Evolutionary conservation across 1,140 invertebrate species (phyloP), one percentile per base, ranked within the genome.

Genomic region (Drosophila sulfurigaster): DNA sequence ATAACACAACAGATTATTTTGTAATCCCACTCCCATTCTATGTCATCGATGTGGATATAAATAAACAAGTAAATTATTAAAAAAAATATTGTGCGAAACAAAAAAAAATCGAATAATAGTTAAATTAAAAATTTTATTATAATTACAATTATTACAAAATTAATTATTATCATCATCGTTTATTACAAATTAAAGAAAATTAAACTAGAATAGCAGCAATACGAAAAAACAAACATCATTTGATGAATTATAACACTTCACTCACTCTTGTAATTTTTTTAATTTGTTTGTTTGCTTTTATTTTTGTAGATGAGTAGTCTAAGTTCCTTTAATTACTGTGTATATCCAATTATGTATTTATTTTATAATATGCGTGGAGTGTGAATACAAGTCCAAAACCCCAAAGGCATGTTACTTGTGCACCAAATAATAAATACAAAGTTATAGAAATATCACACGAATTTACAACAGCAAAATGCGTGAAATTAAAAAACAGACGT

Each of bases 81-180:
- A 1, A 28, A 30, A 32, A 2, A 52, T 30, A 25, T 20, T 35
- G 41, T 51, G 35, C 32, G 8, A 11, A 51, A 32, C 20, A 58
- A 10, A 38, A 57, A 25, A 25, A 25, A 25, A 25, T 25, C 20
- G 20, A 25, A 25, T 25, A 25, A 15, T 32, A 52, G 41, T 38
- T 48, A 72, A 63, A 46, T 45, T 4, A 43, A 5, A 72, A 16
- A 3, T 65, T 66, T 69, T 74, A 74, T 62, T 57, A 57, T 56
- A 62, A 63, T 57, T 75, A 70, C 28, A 65, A 28, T 8, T 30
- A 41, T 58, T 52, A 32, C 30, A 32, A 32, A 5, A 32, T 28
- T 52, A 13, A 60, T 57, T 58, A 68, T 48, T 28, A 75, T 59
- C 74, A 46, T 69, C 20, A 41, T 75, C 5, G 32, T 62, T 48